These are phyloP conservation scores for Chydorus sphaericus DNA, from an alignment of 2,888 invertebrate species.

Conservation along the genomic window DNA sequence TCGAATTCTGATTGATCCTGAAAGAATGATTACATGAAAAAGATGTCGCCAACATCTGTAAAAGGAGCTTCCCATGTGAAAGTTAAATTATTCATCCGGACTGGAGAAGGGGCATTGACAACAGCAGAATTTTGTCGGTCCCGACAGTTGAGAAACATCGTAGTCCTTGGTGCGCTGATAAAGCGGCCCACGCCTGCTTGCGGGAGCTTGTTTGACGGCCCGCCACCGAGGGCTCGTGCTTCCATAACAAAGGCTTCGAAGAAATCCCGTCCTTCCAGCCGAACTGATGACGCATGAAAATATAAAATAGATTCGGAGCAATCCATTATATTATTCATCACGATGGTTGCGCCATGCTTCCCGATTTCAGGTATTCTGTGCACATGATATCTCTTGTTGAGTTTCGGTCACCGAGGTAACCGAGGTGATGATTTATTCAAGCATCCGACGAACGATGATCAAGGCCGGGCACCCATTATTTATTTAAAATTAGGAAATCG, in stretches of 20 bases:
- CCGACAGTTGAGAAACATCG: slow-evolving; percentile 8
- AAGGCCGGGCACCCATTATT: too few species aligned
- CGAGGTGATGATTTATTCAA: too few species aligned
- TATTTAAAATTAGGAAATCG: too few species aligned
- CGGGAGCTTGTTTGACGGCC: slow-evolving; percentile 3
- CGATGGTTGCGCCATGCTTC: too few species aligned
- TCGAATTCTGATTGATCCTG: background rate
- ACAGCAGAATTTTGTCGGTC: slow-evolving; percentile 8
- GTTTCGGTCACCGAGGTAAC: too few species aligned
- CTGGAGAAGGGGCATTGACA: slow-evolving; percentile 5
- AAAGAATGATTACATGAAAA: slow-evolving; percentile 10
- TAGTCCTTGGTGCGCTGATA: background rate
- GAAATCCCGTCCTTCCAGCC: slow-evolving; percentile 10
- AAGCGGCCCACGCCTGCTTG: slow-evolving; percentile 12
- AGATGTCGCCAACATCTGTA: slow-evolving; percentile 14
- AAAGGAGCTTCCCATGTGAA: slow-evolving; percentile 14
- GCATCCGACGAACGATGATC: too few species aligned
- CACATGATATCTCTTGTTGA: too few species aligned
- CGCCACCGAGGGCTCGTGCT: slow-evolving; percentile 12
- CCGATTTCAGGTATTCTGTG: too few species aligned
- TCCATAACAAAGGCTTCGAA: slow-evolving; percentile 15
- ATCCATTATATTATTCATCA: too few species aligned
- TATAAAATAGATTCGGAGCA: too few species aligned
- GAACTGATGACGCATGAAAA: background rate
- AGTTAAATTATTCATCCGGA: slow-evolving; percentile 13